phyloP scores from a whole-genome alignment of 2,113 vertebrate genomes.

The Rhea americana region DNA sequence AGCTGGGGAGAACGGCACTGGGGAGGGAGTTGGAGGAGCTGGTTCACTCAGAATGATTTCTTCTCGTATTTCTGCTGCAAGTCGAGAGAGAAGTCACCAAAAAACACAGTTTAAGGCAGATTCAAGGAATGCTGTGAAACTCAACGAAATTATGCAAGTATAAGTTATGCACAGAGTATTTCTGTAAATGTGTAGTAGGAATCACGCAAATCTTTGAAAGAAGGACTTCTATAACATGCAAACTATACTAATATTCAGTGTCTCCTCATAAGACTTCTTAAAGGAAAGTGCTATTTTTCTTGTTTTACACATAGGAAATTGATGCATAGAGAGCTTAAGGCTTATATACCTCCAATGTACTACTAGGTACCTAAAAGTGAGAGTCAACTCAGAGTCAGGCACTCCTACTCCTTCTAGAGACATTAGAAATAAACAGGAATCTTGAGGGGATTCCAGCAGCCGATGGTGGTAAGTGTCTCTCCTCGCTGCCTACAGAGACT shows the following conservation, averaged over 20 bases:
- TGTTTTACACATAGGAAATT: background rate
- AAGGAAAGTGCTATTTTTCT: background rate
- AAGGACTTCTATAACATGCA: background rate
- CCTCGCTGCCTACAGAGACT: background rate
- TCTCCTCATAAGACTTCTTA: background rate
- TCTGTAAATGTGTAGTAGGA: background rate
- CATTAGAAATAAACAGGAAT: background rate
- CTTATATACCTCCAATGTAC: background rate
- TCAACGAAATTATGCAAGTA: background rate
- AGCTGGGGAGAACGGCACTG: constrained; percentile 88
- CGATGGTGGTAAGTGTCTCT: background rate
- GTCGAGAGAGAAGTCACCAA: constrained; percentile 10
- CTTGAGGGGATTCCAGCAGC: background rate
- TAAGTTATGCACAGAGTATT: background rate
- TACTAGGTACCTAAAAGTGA: background rate
- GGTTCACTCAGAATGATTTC: constrained; percentile 86
- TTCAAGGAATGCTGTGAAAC: background rate
- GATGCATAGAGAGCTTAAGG: background rate
- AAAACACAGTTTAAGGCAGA: background rate
- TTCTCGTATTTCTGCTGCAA: constrained; percentile 83
- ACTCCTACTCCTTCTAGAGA: background rate
- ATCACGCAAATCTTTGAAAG: background rate
- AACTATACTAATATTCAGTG: background rate
- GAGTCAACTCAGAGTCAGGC: background rate
- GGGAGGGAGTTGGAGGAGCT: constrained; percentile 85